phyloP scores from a whole-genome alignment of 2,113 vertebrate genomes.

The Trogon melanurus region DNA sequence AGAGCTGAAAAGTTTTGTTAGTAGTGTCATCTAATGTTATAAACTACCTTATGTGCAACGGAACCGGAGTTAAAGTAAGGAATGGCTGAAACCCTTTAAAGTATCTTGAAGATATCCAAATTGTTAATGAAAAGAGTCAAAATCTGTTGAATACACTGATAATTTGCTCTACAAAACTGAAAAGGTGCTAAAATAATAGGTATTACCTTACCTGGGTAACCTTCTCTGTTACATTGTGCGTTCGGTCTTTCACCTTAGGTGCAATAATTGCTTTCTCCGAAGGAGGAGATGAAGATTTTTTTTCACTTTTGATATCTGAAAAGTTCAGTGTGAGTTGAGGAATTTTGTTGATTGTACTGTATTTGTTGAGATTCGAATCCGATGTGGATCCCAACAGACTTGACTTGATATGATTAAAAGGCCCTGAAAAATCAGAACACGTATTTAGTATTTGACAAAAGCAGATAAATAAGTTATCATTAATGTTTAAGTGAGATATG shows the following conservation, averaged over 20 bases:
- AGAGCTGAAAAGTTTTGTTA: neutral
- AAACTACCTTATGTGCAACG: neutral
- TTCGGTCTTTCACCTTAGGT: conserved; percentile 97
- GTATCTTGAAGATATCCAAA: neutral
- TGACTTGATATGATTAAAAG: conserved; percentile 97
- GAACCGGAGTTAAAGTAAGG: neutral
- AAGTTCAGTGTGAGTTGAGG: conserved; percentile 98
- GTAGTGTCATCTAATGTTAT: neutral
- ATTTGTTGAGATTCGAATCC: conserved; percentile 98
- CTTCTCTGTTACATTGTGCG: conserved; percentile 98
- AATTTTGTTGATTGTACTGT: conserved; percentile 98
- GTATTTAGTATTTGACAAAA: conserved; percentile 40
- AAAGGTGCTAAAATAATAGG: neutral
- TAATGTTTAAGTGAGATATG: neutral
- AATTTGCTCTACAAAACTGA: neutral
- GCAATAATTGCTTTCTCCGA: conserved; percentile 97
- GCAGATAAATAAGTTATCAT: neutral
- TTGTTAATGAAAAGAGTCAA: neutral
- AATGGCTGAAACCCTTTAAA: neutral
- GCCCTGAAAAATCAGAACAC: conserved; percentile 80
- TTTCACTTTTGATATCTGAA: conserved; percentile 92
- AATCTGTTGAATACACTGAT: neutral
- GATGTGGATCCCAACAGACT: conserved; percentile 96
- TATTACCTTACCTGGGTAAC: conserved; percentile 91
- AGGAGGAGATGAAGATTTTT: conserved; percentile 92